Conservation (phyloP, 1,140 invertebrate species). For the Zaprionus inermis region DNA sequence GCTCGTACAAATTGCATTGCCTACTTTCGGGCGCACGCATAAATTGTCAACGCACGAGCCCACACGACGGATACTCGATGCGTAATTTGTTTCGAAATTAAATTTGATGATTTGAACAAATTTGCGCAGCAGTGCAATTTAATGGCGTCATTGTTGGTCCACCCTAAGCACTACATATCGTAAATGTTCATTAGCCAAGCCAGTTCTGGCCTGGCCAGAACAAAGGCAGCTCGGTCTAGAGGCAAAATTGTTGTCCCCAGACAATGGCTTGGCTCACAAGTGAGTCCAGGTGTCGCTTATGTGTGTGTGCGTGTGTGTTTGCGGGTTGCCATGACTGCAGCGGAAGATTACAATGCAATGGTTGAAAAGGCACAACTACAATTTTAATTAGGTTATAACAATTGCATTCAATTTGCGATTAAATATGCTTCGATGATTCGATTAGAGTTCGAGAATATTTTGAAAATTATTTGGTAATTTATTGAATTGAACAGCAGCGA, state of each 20-base stretch:
- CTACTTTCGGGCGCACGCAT: conserved; percentile 46
- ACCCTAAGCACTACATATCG: background rate
- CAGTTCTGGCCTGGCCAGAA: background rate
- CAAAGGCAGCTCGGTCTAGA: conserved; percentile 35
- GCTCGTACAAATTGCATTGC: conserved; percentile 48
- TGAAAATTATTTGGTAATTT: background rate
- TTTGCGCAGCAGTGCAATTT: conserved; percentile 46
- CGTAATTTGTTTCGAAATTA: conserved; percentile 76
- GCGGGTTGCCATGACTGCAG: conserved; percentile 9
- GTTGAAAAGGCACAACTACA: background rate
- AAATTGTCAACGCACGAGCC: conserved; percentile 14
- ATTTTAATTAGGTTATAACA: conserved; percentile 10
- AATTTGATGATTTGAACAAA: conserved; percentile 69
- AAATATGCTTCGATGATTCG: background rate
- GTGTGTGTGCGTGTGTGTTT: conserved; percentile 15
- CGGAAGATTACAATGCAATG: background rate
- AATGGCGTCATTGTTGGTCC: conserved; percentile 36
- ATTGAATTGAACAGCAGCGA: background rate
- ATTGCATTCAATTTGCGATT: background rate
- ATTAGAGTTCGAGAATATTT: background rate
- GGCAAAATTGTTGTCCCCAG: conserved; percentile 53
- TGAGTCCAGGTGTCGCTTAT: conserved; percentile 5
- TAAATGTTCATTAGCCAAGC: conserved; percentile 51
- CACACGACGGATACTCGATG: background rate
- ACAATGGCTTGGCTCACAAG: conserved; percentile 13